Conservation (phyloP, 1,140 invertebrate genomes). For the Cydia amplana region DNA sequence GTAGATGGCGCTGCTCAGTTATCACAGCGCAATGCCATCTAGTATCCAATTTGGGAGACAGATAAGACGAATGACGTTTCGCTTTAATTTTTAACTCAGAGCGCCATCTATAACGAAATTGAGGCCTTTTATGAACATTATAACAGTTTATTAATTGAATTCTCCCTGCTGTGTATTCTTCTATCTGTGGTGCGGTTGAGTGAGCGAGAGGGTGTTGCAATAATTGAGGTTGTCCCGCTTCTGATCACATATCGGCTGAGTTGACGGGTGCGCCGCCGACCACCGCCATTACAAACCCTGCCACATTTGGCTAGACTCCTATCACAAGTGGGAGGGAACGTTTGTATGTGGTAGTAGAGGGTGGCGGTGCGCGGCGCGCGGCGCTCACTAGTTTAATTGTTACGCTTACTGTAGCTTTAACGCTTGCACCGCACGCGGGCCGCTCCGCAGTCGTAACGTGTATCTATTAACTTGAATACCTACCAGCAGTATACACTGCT, state of each 20-base stretch:
- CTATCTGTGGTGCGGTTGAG: slow-evolving; percentile 3
- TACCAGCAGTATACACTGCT: no score
- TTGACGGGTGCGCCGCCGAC: background rate
- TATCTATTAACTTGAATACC: slow-evolving; percentile 48
- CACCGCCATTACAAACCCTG: background rate
- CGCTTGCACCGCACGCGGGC: background rate
- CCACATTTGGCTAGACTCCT: no score
- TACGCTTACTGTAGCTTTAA: slow-evolving; percentile 10
- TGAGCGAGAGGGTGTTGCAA: slow-evolving; percentile 24
- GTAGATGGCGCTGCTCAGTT: no score
- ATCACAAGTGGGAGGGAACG: no score
- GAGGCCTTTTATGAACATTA: background rate
- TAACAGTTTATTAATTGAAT: background rate
- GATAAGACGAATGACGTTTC: no score
- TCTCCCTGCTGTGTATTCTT: background rate
- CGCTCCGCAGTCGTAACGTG: background rate
- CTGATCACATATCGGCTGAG: slow-evolving; percentile 13
- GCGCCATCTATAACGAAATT: background rate
- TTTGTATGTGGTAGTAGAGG: no score
- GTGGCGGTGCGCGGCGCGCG: no score
- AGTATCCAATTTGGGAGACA: no score
- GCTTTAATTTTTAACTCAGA: background rate
- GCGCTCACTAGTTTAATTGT: background rate
- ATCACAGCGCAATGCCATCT: no score
- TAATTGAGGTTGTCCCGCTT: slow-evolving; percentile 25